These are phyloP conservation scores for Cynopterus brachyotis DNA, from an alignment of 2,113 vertebrate genomes.

Conservation along the genomic window DNA sequence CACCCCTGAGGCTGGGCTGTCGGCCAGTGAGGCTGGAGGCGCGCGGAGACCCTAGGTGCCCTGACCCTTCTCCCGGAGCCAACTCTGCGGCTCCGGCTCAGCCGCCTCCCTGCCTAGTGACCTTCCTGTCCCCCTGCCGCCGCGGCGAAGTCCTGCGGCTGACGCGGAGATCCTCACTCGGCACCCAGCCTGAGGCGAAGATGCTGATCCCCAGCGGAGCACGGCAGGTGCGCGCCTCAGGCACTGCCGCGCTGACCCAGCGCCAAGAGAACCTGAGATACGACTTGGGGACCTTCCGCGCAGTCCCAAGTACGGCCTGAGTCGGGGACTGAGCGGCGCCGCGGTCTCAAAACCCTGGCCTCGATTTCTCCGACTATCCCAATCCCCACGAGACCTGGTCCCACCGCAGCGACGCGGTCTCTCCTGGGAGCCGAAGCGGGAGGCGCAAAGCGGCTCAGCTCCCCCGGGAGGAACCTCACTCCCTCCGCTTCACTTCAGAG, in stretches of 20 bases:
- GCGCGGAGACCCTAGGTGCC: neutral
- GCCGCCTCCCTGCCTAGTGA: neutral
- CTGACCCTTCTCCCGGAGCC: neutral
- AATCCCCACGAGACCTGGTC: neutral
- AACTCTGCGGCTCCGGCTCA: neutral
- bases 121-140: neutral
- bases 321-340: neutral
- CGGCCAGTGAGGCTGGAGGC: neutral
- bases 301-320: neutral
- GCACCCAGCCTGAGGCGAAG: neutral
- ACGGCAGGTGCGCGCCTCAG: neutral
- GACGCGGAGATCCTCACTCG: rapidly evolving
- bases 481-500: neutral
- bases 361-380: neutral
- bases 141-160: rapidly evolving
- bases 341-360: neutral
- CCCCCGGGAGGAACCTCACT: neutral
- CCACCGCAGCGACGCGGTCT: neutral
- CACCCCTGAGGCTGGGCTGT: neutral
- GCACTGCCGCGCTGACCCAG: neutral
- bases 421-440: neutral
- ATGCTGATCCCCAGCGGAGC: neutral
- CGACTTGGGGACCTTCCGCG: rapidly evolving
- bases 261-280: neutral
- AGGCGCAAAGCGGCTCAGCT: neutral